A percentile compares a stretch with the other conserved stretches of the same genome.
Evolutionary conservation across 2,888 invertebrate species (phyloP).

Genomic region (Spialia ferax): DNA sequence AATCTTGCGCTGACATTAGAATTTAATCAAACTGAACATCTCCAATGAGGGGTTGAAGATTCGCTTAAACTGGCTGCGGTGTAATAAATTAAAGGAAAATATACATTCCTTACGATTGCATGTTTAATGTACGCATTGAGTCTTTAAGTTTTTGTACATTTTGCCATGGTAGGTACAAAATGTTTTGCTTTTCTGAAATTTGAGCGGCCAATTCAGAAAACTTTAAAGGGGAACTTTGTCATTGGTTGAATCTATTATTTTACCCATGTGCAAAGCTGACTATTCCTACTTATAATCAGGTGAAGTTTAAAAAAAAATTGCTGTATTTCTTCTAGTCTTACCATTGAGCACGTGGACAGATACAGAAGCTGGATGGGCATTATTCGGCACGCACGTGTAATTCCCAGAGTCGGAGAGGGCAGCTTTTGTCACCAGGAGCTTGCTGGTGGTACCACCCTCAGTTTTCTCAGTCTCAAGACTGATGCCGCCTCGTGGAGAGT

Average conservation of each 20-base stretch:
- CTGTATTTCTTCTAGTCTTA: constrained; percentile 66
- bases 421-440: constrained; percentile 94
- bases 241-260: no score
- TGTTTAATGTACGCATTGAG: no score
- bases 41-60: not conserved
- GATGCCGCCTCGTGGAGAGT: constrained; percentile 95
- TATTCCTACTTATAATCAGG: no score
- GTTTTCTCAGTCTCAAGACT: constrained; percentile 96
- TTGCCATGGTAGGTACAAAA: no score
- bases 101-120: not conserved
- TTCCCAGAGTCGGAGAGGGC: constrained; percentile 95
- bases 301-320: no score
- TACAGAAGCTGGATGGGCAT: constrained; percentile 93
- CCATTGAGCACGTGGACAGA: constrained; percentile 95
- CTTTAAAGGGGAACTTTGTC: no score
- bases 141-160: no score
- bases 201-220: no score
- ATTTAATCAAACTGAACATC: constrained; percentile 1
- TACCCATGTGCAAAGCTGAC: no score
- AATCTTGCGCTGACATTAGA: constrained; percentile 10
- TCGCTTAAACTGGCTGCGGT: not conserved
- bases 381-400: constrained; percentile 95
- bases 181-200: no score
- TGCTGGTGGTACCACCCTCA: constrained; percentile 94
- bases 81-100: not conserved